Base-by-base conservation (phyloP, 2,888 invertebrate species). In the Parochlus steinenii region DNA sequence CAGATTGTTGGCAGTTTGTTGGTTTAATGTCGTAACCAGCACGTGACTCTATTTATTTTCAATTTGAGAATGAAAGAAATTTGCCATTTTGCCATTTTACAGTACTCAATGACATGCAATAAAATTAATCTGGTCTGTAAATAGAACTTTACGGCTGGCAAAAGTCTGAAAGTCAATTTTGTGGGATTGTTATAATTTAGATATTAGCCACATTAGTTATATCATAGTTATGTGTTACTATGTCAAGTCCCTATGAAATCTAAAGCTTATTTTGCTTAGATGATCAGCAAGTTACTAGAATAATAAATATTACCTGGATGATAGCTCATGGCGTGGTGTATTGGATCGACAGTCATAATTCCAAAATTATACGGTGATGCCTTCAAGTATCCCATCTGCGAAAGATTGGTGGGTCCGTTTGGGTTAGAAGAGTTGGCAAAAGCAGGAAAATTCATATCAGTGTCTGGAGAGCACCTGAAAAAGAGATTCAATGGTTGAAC, bases 271-370 rank as follows among this genome's bases (percentile, higher is more conserved):
- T 23, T 27, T 35, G 20, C 25, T 22, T 11, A 12, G 18, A 10
- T 19, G n/a, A 11, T 18, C 14, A 31, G 5, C 12, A 8, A 18
- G 16, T 20, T 20, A 30, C 14, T 30, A 11, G 31, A 28, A 31
- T 33, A 39, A 35, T 39, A 44, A 40, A 51, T 54, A 66, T 66
- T 63, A 58, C 66, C 59, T 44, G 71, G 39, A 22, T 47, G 71
- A 53, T 74, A 74, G 39, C 70, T 71, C 68, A 74, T 72, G 39
- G 70, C n/a, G n/a, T n/a, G 67, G 50, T 75, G 74, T 45, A 74
- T 55, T 27, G 71, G 65, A 50, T 75, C 74, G 52, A 74, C 70
- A 31, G 68, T 64, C 40, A 69, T 64, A 48, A 69, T 65, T 15
- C 63, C 58, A 49, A 67, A 64, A 15, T 63, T 58, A 50, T 69